Percentiles rank a stretch among this genome's conserved stretches.
These are phyloP conservation scores for Oligia fasciuncula DNA, from an alignment of 2,888 invertebrate genomes.

Conservation along the genomic window DNA sequence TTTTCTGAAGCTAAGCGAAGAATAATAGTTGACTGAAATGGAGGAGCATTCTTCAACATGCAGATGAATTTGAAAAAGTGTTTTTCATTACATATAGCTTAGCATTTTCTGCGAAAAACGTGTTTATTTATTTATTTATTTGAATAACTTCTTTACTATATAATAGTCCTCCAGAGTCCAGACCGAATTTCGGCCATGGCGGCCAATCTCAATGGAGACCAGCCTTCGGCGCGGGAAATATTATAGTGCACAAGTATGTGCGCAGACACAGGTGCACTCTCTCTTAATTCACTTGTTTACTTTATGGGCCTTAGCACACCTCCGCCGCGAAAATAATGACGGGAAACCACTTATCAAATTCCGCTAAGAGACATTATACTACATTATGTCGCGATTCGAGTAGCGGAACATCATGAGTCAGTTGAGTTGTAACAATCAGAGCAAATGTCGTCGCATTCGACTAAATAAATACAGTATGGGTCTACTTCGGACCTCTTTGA, in stretches of 20 bases:
- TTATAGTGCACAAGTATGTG: background rate
- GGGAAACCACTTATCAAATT: too few relatives aligned
- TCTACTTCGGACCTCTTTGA: too few relatives aligned
- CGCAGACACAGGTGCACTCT: background rate
- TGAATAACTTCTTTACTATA: background rate
- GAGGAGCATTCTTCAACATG: background rate
- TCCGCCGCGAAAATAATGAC: background rate
- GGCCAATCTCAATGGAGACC: too few relatives aligned
- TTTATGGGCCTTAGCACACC: background rate
- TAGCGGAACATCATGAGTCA: background rate
- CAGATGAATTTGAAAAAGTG: background rate
- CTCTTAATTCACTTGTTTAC: background rate
- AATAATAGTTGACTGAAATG: background rate
- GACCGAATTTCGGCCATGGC: background rate
- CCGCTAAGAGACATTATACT: background rate
- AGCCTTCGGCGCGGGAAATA: too few relatives aligned
- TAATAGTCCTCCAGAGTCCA: too few relatives aligned
- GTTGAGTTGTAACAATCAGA: background rate
- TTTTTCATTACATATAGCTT: background rate
- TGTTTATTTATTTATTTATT: background rate
- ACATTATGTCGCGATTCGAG: background rate
- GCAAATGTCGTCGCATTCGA: too few relatives aligned
- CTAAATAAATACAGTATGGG: too few relatives aligned
- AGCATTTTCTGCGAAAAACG: background rate
- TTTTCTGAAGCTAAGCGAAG: conserved; percentile 25